These are phyloP conservation scores for Gorsachius goisagi DNA, from an alignment of 2,113 vertebrate species.

Conservation along the genomic window DNA sequence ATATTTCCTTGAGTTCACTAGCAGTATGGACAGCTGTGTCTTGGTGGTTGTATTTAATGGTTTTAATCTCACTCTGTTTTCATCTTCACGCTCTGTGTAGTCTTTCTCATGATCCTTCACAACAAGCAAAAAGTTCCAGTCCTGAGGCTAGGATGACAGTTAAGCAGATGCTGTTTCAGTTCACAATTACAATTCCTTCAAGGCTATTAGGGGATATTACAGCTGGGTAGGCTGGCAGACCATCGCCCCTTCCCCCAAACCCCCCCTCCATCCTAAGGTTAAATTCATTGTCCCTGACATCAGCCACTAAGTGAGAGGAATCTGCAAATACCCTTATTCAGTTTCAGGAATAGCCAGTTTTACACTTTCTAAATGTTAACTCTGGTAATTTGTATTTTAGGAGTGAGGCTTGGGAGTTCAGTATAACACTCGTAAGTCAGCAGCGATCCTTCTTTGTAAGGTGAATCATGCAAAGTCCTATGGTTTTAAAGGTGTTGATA, in stretches of 20 bases:
- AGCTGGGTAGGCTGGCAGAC: slow-evolving; percentile 31
- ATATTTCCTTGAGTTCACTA: background rate
- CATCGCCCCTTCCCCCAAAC: background rate
- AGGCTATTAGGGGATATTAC: slow-evolving; percentile 47
- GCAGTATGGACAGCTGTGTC: background rate
- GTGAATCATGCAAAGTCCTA: slow-evolving; percentile 3
- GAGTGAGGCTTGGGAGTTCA: background rate
- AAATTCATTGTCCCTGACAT: slow-evolving; percentile 28
- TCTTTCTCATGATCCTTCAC: slow-evolving; percentile 72
- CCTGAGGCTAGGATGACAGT: slow-evolving; percentile 71
- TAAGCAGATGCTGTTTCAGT: slow-evolving; percentile 70
- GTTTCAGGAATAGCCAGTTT: background rate
- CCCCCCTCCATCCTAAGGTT: background rate
- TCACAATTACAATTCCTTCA: slow-evolving; percentile 73
- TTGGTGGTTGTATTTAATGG: background rate
- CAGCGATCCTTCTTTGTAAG: background rate
- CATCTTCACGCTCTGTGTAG: slow-evolving; percentile 56
- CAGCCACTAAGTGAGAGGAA: background rate
- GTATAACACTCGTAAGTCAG: background rate
- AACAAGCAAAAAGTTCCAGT: slow-evolving; percentile 67
- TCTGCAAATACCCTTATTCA: background rate
- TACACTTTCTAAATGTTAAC: slow-evolving; percentile 1
- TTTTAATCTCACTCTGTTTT: slow-evolving; percentile 33
- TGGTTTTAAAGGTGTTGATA: background rate
- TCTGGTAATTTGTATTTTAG: slow-evolving; percentile 33